phyloP scores from a whole-genome alignment of 53 echinoderm and acorn worm genomes.

The Echinometra lucunter region DNA sequence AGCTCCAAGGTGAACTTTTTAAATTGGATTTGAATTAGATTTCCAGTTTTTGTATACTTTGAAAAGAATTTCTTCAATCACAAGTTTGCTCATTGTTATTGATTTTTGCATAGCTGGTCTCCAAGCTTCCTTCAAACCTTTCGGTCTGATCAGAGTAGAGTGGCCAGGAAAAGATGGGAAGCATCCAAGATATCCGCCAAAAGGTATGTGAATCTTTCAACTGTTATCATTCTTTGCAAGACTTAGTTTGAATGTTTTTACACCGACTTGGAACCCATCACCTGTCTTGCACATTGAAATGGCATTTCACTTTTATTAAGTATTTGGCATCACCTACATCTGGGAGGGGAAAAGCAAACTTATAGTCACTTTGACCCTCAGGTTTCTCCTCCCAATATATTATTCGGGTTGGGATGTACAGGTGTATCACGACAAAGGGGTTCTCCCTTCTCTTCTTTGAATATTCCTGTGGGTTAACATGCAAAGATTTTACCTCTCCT shows the following conservation, averaged over 20 bases:
- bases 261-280: background rate
- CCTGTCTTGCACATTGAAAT: too few species aligned
- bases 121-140: conserved; percentile 92
- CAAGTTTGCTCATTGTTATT: background rate
- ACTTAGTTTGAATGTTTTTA: background rate
- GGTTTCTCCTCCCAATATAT: too few species aligned
- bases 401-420: too few species aligned
- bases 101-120: conserved; percentile 77
- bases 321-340: too few species aligned
- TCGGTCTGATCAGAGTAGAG: conserved; percentile 89
- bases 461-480: too few species aligned
- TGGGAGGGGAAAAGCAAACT: too few species aligned
- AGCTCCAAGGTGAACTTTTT: background rate
- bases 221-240: too few species aligned
- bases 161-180: conserved; percentile 98
- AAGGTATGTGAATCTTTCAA: conserved; percentile 73
- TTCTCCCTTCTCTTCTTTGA: too few species aligned
- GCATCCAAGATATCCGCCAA: conserved; percentile 94
- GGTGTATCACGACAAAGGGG: too few species aligned
- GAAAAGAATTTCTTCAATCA: background rate
- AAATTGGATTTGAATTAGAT: background rate
- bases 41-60: background rate
- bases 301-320: too few species aligned
- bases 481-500: too few species aligned
- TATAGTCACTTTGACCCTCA: too few species aligned